These are phyloP conservation scores for Erythrocebus patas DNA, from an alignment of 2,113 vertebrate species.

Conservation along the genomic window DNA sequence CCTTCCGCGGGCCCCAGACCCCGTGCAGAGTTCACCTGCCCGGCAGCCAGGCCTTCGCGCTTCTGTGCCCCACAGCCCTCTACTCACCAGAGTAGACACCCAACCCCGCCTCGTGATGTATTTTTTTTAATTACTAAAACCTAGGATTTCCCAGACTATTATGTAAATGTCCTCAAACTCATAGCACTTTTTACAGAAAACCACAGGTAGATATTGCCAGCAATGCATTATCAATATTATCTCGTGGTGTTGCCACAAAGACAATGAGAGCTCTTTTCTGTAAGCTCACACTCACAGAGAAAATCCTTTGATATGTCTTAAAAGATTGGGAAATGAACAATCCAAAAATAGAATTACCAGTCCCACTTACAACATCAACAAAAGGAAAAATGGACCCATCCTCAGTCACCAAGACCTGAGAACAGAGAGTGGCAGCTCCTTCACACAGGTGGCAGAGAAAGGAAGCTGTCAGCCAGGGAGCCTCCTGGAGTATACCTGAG, in stretches of 20 bases:
- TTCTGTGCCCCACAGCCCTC: neutral
- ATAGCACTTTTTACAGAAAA: neutral
- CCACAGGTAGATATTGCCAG: neutral
- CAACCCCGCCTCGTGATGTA: slow-evolving; percentile 10
- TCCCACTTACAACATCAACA: no score
- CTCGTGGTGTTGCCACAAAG: neutral
- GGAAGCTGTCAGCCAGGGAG: neutral
- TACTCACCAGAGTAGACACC: slow-evolving; percentile 1
- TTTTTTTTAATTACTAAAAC: neutral
- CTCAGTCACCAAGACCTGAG: neutral
- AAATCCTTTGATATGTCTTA: no score
- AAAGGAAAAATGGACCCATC: no score
- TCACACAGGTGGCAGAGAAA: neutral
- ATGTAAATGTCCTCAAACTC: neutral
- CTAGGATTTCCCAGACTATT: neutral
- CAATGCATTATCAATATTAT: neutral
- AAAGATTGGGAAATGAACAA: no score
- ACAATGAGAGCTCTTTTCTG: neutral
- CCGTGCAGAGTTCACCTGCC: neutral
- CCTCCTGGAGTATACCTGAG: neutral
- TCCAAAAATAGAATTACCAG: no score
- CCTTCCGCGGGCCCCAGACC: neutral
- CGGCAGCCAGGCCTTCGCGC: neutral
- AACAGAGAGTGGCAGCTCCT: neutral
- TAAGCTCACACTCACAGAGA: no score